phyloP scores from a whole-genome alignment of 2,113 vertebrate species.

The Scophthalmus maximus region DNA sequence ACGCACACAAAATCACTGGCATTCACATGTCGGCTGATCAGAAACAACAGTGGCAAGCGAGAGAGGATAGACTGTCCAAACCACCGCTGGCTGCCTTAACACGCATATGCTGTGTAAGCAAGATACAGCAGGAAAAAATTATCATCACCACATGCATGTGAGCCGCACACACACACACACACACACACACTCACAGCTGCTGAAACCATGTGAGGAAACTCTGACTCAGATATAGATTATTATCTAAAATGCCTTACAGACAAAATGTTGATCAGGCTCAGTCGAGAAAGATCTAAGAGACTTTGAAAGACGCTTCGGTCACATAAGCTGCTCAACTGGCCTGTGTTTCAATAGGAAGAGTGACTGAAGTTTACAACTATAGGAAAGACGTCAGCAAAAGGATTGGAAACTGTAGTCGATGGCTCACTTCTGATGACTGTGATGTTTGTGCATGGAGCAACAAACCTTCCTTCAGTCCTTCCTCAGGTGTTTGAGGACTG shows the following conservation, averaged over 20 bases:
- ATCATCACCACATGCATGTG: conserved; percentile 52
- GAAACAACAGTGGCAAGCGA: conserved; percentile 24
- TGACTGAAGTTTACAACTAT: no score
- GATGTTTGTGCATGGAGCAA: no score
- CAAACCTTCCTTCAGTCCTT: no score
- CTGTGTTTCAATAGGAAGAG: no score
- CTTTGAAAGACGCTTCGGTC: no score
- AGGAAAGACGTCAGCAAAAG: no score
- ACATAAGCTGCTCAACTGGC: no score
- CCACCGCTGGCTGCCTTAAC: conserved; percentile 42
- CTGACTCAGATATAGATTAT: conserved; percentile 28
- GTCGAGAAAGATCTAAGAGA: no score
- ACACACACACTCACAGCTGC: conserved; percentile 15
- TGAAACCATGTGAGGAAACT: conserved; percentile 41
- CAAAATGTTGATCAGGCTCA: conserved; percentile 6
- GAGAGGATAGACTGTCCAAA: conserved; percentile 25
- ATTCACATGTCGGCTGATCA: conserved; percentile 1
- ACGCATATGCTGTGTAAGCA: conserved; percentile 35
- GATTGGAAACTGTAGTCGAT: no score
- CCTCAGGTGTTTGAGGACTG: neutral
- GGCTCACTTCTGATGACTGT: no score
- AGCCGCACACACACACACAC: conserved; percentile 1
- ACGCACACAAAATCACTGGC: neutral
- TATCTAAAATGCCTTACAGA: conserved; percentile 36
- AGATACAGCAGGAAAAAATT: conserved; percentile 27